Evolutionary conservation across 2,113 vertebrate genomes (phyloP).

Genomic region (Porphyrio hochstetteri): DNA sequence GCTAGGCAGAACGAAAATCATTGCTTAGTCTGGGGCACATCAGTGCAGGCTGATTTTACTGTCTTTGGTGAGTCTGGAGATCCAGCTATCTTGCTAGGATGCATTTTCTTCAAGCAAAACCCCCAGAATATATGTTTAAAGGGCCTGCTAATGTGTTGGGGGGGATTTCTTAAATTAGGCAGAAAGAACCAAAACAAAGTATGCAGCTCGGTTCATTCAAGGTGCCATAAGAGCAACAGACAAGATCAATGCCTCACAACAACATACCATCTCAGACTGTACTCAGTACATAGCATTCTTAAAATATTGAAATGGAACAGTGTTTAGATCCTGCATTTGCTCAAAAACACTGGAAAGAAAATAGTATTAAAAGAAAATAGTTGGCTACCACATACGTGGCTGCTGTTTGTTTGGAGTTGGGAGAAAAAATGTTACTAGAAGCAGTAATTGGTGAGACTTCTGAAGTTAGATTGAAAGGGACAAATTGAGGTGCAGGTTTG

Average conservation of each 20-base stretch:
- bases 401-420: background rate
- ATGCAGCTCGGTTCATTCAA: background rate
- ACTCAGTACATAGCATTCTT: slow-evolving; percentile 7
- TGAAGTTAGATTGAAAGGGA: slow-evolving; percentile 38
- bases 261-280: background rate
- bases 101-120: background rate
- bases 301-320: slow-evolving; percentile 44
- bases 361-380: slow-evolving; percentile 18
- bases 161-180: background rate
- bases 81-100: background rate
- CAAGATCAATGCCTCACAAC: background rate
- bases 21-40: background rate
- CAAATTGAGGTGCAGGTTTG: background rate
- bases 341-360: slow-evolving; percentile 45
- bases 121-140: background rate
- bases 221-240: background rate
- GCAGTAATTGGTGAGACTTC: slow-evolving; percentile 18
- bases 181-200: background rate
- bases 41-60: background rate
- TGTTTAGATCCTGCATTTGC: slow-evolving; percentile 3
- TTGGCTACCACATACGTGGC: background rate
- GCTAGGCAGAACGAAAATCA: background rate
- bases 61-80: background rate
- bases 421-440: slow-evolving; percentile 25
- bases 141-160: background rate